Conservation (phyloP, 2,888 invertebrate species). For the Stenoptilia bipunctidactyla region DNA sequence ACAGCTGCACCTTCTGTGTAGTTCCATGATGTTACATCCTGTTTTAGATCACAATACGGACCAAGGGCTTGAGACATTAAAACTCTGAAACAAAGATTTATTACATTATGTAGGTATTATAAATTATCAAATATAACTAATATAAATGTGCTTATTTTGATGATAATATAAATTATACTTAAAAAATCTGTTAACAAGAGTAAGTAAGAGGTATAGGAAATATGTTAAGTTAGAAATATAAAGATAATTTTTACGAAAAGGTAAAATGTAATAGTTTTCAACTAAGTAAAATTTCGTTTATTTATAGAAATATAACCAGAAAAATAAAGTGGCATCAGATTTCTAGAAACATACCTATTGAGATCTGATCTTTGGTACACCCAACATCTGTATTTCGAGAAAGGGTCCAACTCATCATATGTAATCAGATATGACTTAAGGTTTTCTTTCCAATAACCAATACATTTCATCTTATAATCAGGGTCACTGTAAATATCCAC, state of each 20-base stretch:
- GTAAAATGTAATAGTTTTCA: no score
- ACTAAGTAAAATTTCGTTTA: no score
- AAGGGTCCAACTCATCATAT: conserved; percentile 95
- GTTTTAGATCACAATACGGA: conserved; percentile 89
- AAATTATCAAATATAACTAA: no score
- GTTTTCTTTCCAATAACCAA: conserved; percentile 98
- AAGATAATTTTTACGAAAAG: no score
- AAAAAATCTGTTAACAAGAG: no score
- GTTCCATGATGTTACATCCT: conserved; percentile 91
- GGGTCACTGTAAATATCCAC: conserved; percentile 97
- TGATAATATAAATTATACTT: no score
- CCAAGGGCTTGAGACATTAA: conserved; percentile 88
- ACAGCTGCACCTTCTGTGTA: conserved; percentile 94
- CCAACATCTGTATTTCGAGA: conserved; percentile 97
- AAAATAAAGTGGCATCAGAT: no score
- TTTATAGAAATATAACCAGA: no score
- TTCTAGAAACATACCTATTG: no score
- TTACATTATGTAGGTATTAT: not conserved
- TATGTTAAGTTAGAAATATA: no score
- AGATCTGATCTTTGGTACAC: conserved; percentile 96
- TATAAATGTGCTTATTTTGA: no score
- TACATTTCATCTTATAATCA: conserved; percentile 96
- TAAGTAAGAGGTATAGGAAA: no score
- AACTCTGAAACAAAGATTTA: conserved; percentile 32
- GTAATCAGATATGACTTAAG: conserved; percentile 96